Evolutionary conservation across 2,888 invertebrate genomes (phyloP).

Genomic region (Leucoma salicis): DNA sequence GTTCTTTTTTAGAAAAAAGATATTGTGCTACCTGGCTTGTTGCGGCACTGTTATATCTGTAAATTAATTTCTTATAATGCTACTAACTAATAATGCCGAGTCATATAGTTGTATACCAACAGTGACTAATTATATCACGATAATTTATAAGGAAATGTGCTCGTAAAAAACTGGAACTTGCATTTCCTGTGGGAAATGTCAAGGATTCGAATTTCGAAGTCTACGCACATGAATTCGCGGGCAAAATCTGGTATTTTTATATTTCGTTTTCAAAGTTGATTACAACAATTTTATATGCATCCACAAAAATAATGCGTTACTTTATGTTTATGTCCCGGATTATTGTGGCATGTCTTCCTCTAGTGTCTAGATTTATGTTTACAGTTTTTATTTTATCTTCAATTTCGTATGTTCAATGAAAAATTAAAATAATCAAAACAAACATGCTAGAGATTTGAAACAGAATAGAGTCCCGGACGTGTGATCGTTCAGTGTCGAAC

Average conservation of each 20-base stretch:
- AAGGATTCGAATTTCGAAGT: no score
- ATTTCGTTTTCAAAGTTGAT: conserved; percentile 30
- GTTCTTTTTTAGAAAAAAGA: conserved; percentile 50
- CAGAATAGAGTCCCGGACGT: conserved; percentile 74
- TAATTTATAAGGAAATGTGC: conserved; percentile 41
- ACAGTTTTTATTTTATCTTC: conserved; percentile 46
- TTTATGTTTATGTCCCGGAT: conserved; percentile 26
- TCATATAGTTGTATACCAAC: conserved; percentile 64
- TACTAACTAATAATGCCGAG: conserved; percentile 63
- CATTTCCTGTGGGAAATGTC: no score
- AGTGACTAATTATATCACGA: conserved; percentile 59
- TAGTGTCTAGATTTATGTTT: conserved; percentile 30
- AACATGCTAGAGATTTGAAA: conserved; percentile 69
- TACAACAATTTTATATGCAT: conserved; percentile 32
- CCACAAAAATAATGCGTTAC: conserved; percentile 16
- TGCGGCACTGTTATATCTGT: conserved; percentile 53
- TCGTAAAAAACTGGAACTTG: conserved; percentile 50
- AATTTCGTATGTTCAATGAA: conserved; percentile 61
- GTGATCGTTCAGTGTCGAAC: conserved; percentile 73
- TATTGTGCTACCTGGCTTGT: conserved; percentile 56
- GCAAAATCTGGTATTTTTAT: conserved; percentile 27
- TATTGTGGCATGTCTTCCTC: conserved; percentile 32
- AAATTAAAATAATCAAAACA: conserved; percentile 73
- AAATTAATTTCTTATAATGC: conserved; percentile 75
- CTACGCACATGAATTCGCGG: no score